Conservation (phyloP, 2,888 invertebrate species). For the Lamellibrachia columna region DNA sequence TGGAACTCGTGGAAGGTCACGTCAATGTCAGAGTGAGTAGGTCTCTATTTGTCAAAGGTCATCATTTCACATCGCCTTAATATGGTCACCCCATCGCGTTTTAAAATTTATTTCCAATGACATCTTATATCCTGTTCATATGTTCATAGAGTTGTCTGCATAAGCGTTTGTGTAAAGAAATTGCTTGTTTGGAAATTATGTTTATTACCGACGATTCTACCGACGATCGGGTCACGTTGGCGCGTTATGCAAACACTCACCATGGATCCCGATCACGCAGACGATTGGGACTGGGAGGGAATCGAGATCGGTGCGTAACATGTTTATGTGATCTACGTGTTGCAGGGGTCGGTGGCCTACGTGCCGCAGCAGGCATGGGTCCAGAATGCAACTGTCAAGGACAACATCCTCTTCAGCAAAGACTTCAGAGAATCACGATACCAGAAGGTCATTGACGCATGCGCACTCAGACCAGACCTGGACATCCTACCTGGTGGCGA, state of each 20-base stretch:
- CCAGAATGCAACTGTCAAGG: constrained; percentile 90
- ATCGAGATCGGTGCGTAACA: neutral
- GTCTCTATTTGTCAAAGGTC: neutral
- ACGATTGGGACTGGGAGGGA: too few relatives aligned
- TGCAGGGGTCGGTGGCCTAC: constrained; percentile 68
- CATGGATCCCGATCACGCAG: too few relatives aligned
- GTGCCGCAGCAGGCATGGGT: constrained; percentile 85
- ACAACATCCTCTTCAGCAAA: constrained; percentile 92
- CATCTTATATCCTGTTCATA: too few relatives aligned
- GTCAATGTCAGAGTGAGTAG: constrained; percentile 42
- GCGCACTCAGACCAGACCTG: constrained; percentile 90
- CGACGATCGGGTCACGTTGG: too few relatives aligned
- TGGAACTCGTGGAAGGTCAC: constrained; percentile 56
- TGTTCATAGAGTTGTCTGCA: too few relatives aligned
- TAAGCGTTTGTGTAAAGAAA: too few relatives aligned
- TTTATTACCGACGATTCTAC: too few relatives aligned
- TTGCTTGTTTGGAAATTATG: too few relatives aligned
- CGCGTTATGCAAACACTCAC: too few relatives aligned
- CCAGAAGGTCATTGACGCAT: constrained; percentile 84
- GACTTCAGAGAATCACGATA: constrained; percentile 77
- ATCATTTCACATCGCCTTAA: too few relatives aligned
- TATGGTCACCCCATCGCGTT: too few relatives aligned
- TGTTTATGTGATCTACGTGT: neutral
- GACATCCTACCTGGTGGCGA: constrained; percentile 90
- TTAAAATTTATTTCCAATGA: too few relatives aligned